Evolutionary conservation across 1,140 invertebrate genomes (phyloP), one percentile per base, ranked within the genome.

Genomic region (Hyposmocoma kahamanoa): DNA sequence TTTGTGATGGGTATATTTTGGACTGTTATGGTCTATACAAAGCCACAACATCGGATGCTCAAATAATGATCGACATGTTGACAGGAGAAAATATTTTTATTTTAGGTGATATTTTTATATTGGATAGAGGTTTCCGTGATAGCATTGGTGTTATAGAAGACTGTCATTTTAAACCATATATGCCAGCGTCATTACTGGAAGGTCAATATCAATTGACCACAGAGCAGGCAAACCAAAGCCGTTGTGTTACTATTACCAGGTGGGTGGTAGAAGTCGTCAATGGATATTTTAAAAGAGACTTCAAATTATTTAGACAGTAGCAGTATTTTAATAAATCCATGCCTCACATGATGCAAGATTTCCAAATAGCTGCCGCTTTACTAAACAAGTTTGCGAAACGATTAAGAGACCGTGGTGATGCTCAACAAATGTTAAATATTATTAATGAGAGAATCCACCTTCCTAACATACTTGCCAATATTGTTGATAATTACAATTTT

Each of bases 201-300:
- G 19, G 38, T 8, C 10, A 20, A 19, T 8, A n/a, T 15, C 38
- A 41, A 21, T 13, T 41, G 9, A 20, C 38, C 1, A 41, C 38
- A 41, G 9, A 8, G 11, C 9, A 21, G 1, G 38, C 38, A 9
- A 41, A 41, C 22, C 10, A 20, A 41, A 21, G 19, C 10, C 18
- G 38, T 21, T 22, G 10, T 2, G 9, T 19, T 10, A 41, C 38
- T 11, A 21, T 41, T 8, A 13, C 19, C 19, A 6, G 38, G 19
- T 41, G 46, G 46, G 34, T 48, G 34, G 46, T 48, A 26, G 46
- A 48, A 24, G 46, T 24, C 2, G 34, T 48, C 8, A 48, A 48
- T 41, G 34, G 34, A 4, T 13, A 39, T 22, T 48, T 39, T 19
- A 48, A 48, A 26, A 38, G 46, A 48, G 46, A 48, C 20, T 48